Conservation (phyloP, 2,888 invertebrate species). For the Rhorus exstirpatorius region DNA sequence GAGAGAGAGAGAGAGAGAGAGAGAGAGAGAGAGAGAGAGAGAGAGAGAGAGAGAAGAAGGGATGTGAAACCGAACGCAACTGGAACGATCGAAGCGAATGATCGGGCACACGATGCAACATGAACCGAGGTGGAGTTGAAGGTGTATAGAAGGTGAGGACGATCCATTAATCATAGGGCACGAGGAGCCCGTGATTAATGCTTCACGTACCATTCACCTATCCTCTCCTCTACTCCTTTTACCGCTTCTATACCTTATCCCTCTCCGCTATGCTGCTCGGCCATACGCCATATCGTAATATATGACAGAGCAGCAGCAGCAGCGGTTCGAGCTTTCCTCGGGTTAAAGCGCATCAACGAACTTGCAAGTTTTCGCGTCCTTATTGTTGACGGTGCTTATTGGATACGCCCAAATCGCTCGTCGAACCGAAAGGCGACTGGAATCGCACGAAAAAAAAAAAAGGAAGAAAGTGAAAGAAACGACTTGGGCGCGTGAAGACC, state of each 20-base stretch:
- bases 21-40: slow-evolving; percentile 17
- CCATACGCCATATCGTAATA: slow-evolving; percentile 30
- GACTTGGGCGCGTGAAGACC: slow-evolving; percentile 37
- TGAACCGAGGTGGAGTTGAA: slow-evolving; percentile 43
- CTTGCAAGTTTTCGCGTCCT: slow-evolving; percentile 52
- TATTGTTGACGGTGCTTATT: slow-evolving; percentile 36
- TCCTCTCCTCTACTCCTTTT: slow-evolving; percentile 52
- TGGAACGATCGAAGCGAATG: slow-evolving; percentile 77
- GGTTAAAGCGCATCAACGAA: slow-evolving; percentile 10
- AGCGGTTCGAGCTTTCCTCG: slow-evolving; percentile 48
- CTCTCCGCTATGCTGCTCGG: slow-evolving; percentile 25
- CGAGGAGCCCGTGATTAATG: slow-evolving; percentile 80
- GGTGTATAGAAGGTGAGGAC: slow-evolving; percentile 63
- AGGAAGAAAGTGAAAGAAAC: slow-evolving; percentile 22
- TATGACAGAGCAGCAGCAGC: slow-evolving; percentile 17
- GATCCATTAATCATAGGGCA: slow-evolving; percentile 80
- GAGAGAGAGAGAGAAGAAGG: slow-evolving; percentile 21
- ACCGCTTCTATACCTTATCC: slow-evolving; percentile 35
- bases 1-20: slow-evolving; percentile 4
- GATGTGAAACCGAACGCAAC: slow-evolving; percentile 67
- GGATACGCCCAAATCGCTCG: slow-evolving; percentile 8
- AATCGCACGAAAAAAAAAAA: slow-evolving; percentile 30
- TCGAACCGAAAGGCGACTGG: slow-evolving; percentile 32
- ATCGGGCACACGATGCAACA: slow-evolving; percentile 73
- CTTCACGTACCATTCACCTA: slow-evolving; percentile 67